Conservation (phyloP, 2,797 vertebrate genomes). For the Pristis pectinata region DNA sequence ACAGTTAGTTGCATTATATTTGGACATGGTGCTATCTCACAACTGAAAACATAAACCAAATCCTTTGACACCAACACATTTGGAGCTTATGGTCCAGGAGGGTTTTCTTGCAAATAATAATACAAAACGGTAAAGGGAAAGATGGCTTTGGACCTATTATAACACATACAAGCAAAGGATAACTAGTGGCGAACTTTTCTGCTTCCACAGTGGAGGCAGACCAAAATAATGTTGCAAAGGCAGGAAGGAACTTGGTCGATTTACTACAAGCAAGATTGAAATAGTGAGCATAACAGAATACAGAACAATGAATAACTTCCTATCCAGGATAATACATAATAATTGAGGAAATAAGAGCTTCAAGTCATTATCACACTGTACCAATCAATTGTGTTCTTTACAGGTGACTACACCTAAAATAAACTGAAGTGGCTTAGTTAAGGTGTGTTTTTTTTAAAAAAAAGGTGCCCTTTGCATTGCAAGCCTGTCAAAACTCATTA, state of each 20-base stretch:
- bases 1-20: neutral
- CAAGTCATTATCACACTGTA: too few relatives aligned
- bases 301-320: neutral
- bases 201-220: neutral
- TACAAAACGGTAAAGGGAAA: neutral
- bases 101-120: neutral
- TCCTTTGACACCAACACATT: neutral
- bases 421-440: too few relatives aligned
- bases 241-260: neutral
- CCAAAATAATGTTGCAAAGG: neutral
- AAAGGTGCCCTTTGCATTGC: too few relatives aligned
- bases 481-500: too few relatives aligned
- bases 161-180: neutral
- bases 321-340: too few relatives aligned
- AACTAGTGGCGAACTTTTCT: neutral
- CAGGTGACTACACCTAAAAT: too few relatives aligned
- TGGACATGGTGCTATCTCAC: neutral
- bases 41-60: neutral
- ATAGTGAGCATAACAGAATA: neutral
- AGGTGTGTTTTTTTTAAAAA: too few relatives aligned
- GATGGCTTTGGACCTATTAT: neutral
- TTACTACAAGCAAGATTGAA: neutral
- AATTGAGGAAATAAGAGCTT: neutral
- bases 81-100: neutral
- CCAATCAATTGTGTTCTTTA: too few relatives aligned